phyloP scores from a whole-genome alignment of 2,797 vertebrate species.

The Platalea minor region DNA sequence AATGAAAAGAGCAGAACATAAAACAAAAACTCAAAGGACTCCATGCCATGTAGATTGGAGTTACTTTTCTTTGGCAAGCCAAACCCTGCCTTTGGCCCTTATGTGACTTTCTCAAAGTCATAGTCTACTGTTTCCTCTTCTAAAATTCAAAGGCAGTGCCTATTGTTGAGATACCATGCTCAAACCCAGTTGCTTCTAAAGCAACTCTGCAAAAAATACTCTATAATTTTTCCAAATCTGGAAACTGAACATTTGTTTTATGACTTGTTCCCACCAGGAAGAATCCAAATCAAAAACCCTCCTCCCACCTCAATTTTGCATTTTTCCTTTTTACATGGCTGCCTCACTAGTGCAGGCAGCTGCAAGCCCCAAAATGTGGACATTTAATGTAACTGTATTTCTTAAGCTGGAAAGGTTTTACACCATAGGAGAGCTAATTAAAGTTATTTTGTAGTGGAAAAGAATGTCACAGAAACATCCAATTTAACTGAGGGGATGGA shows the following conservation, averaged over 20 bases:
- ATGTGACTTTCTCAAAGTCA: slow-evolving; percentile 39
- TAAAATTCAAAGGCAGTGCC: slow-evolving; percentile 4
- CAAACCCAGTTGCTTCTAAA: not conserved
- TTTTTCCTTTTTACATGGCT: not conserved
- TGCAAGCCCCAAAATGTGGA: not conserved
- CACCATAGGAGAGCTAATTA: slow-evolving; percentile 16
- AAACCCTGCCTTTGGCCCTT: slow-evolving; percentile 36
- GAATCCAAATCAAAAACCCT: slow-evolving; percentile 16
- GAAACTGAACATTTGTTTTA: slow-evolving; percentile 47
- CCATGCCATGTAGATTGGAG: not conserved
- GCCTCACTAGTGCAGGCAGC: not conserved
- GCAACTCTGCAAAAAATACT: not conserved
- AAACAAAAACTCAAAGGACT: slow-evolving; percentile 23
- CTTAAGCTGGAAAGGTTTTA: not conserved
- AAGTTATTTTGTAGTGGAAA: slow-evolving; percentile 15
- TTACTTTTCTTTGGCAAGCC: slow-evolving; percentile 7
- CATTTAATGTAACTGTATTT: not conserved
- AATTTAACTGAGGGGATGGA: not conserved
- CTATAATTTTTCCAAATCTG: slow-evolving; percentile 41
- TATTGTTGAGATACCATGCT: not conserved
- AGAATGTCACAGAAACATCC: not conserved
- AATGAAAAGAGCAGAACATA: slow-evolving; percentile 26
- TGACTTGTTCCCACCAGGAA: not conserved
- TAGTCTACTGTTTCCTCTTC: not conserved
- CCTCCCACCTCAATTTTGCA: not conserved